phyloP scores from a whole-genome alignment of 2,888 invertebrate genomes.

The Ecliptopera silaceata region DNA sequence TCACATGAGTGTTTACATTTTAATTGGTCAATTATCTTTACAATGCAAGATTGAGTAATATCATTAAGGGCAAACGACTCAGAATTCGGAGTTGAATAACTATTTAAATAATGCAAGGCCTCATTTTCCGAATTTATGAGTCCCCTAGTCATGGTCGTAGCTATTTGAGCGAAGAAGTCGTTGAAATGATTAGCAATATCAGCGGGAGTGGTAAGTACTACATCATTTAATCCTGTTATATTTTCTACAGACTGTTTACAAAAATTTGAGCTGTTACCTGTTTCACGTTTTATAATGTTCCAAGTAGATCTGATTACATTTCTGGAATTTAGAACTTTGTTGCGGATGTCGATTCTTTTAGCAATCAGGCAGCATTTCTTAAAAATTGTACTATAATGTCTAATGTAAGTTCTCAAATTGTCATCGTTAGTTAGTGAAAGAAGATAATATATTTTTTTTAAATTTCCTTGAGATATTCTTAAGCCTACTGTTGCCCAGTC shows the following conservation, averaged over 20 bases:
- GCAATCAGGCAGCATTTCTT: background rate
- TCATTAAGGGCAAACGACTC: background rate
- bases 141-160: background rate
- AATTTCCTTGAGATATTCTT: no score
- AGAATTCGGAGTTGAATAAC: background rate
- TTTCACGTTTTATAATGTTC: background rate
- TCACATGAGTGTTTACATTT: slow-evolving; percentile 2
- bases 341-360: background rate
- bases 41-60: background rate
- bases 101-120: background rate
- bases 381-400: background rate
- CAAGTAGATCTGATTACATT: background rate
- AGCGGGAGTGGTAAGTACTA: background rate
- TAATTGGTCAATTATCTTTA: background rate
- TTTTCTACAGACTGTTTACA: background rate
- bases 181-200: slow-evolving; percentile 1
- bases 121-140: background rate
- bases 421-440: no score
- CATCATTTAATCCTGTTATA: background rate
- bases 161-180: background rate
- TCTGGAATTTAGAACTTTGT: background rate
- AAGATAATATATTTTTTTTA: no score
- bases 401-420: no score
- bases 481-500: no score
- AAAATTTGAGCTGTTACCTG: background rate